Percentiles rank a stretch among this genome's conserved stretches.
Conservation (phyloP, 2,797 vertebrate species). For the Myotis findleyi region DNA sequence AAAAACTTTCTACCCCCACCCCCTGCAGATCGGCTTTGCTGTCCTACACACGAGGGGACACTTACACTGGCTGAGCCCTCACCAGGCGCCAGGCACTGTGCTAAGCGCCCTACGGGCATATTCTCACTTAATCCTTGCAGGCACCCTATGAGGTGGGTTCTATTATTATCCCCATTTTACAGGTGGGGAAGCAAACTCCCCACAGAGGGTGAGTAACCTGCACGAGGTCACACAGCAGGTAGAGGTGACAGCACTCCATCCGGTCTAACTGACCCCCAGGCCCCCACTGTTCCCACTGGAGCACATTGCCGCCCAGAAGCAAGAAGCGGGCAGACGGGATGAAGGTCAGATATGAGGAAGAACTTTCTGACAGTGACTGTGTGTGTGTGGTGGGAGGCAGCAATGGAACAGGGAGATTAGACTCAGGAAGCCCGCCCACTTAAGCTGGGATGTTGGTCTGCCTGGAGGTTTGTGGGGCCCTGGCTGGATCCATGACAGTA, state of each 20-base stretch:
- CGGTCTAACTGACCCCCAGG: not conserved
- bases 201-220: not conserved
- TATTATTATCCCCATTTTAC: conserved; percentile 49
- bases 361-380: not conserved
- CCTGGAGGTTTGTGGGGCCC: not conserved
- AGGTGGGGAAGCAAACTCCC: conserved; percentile 43
- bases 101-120: not conserved
- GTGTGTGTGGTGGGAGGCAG: not conserved
- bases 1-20: not conserved
- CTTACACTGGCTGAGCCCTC: conserved; percentile 50
- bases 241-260: not conserved
- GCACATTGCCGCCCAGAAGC: not conserved
- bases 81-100: conserved; percentile 13
- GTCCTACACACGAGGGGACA: conserved; percentile 37
- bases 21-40: conserved; percentile 67
- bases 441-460: not conserved
- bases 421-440: not conserved
- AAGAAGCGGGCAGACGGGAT: not conserved
- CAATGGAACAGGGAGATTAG: not conserved
- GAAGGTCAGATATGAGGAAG: not conserved
- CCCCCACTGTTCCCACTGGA: not conserved
- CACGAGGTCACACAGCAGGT: not conserved
- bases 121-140: conserved; percentile 17
- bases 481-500: not conserved
- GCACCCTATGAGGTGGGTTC: not conserved